phyloP scores from a whole-genome alignment of 2,888 invertebrate genomes.

The Drosophila macrothrix region DNA sequence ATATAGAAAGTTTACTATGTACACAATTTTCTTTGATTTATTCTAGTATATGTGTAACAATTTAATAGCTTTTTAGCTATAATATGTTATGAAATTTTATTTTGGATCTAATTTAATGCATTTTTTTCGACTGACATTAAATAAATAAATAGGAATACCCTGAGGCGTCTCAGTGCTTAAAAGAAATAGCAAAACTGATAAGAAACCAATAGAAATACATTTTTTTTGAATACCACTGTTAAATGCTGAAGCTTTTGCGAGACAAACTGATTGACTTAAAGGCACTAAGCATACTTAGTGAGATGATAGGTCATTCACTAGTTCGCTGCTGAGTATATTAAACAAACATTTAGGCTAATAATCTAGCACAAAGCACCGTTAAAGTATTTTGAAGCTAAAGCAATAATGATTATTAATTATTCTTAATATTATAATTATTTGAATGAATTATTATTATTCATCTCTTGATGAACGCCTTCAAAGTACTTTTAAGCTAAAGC shows the following conservation, averaged over 20 bases:
- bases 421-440: background rate
- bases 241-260: background rate
- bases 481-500: too few relatives aligned
- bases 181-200: background rate
- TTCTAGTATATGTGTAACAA: background rate
- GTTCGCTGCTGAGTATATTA: background rate
- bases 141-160: background rate
- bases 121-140: background rate
- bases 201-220: background rate
- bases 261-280: background rate
- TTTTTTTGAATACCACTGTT: too few relatives aligned
- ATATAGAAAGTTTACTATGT: background rate
- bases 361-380: background rate
- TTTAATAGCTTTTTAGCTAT: background rate
- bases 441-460: background rate
- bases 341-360: background rate
- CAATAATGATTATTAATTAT: background rate
- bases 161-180: background rate
- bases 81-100: background rate
- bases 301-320: background rate
- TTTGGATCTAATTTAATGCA: background rate
- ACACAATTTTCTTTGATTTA: background rate
- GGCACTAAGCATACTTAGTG: background rate
- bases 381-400: background rate
- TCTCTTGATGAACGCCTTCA: too few relatives aligned